Percentiles rank a stretch among this genome's conserved stretches.
Conservation (phyloP, 2,888 invertebrate species). For the Neoitamus cyanurus region DNA sequence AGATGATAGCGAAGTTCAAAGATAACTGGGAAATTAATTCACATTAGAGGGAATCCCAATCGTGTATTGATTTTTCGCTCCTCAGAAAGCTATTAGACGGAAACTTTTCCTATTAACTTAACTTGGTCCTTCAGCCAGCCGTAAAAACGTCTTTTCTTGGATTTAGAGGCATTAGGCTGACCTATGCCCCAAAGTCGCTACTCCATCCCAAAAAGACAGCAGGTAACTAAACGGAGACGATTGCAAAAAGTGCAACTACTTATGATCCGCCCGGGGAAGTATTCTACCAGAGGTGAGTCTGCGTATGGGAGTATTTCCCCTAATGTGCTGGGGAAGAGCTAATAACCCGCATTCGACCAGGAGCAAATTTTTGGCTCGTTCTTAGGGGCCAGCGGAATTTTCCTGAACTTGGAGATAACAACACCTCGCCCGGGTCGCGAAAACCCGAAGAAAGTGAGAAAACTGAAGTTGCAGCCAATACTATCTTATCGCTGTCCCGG, state of each 20-base stretch:
- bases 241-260: background rate
- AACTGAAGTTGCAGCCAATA: background rate
- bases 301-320: background rate
- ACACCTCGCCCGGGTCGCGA: slow-evolving; percentile 33
- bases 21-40: slow-evolving; percentile 52
- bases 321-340: background rate
- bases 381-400: background rate
- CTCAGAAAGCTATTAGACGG: slow-evolving; percentile 46
- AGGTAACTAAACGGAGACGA: slow-evolving; percentile 17
- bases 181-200: background rate
- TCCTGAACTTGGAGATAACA: background rate
- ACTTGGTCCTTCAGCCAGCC: slow-evolving; percentile 23
- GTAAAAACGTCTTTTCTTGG: slow-evolving; percentile 3
- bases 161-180: slow-evolving; percentile 3
- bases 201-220: background rate
- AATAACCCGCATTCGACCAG: background rate
- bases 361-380: background rate
- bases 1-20: slow-evolving; percentile 26
- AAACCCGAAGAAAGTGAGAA: background rate
- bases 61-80: slow-evolving; percentile 52
- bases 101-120: slow-evolving; percentile 52
- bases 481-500: background rate
- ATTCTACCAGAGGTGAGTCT: background rate
- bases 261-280: background rate
- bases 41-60: slow-evolving; percentile 52